Percentiles rank a stretch among this genome's conserved stretches.
These are phyloP conservation scores for Eustalomyia histrio DNA, from an alignment of 2,888 invertebrate species.

Conservation along the genomic window DNA sequence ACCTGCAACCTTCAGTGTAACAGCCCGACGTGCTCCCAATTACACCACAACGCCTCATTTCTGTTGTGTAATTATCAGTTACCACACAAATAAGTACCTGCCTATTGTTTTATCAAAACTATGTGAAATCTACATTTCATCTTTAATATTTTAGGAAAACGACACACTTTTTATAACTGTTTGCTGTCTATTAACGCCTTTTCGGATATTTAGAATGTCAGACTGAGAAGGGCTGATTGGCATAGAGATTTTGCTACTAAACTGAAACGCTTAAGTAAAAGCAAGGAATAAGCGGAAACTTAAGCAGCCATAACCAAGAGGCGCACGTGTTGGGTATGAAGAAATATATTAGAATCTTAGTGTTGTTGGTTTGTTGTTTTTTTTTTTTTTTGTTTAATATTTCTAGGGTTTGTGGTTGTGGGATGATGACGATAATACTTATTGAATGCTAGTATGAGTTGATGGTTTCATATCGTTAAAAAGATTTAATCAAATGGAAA, in stretches of 20 bases:
- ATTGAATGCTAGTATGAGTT: neutral
- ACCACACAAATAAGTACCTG: neutral
- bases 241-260: constrained; percentile 35
- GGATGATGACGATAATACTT: neutral
- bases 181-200: constrained; percentile 44
- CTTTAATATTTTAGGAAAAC: constrained; percentile 6
- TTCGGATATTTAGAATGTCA: constrained; percentile 17
- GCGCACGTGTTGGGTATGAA: constrained; percentile 47
- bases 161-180: constrained; percentile 18
- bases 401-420: constrained; percentile 1
- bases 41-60: no score
- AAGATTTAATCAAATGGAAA: constrained; percentile 76
- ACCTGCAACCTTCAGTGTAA: no score
- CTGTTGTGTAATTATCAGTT: no score
- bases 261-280: constrained; percentile 3
- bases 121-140: constrained; percentile 32
- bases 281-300: constrained; percentile 28
- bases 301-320: constrained; percentile 59
- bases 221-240: constrained; percentile 43
- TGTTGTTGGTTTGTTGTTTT: constrained; percentile 7
- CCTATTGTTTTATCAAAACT: neutral
- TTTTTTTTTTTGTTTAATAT: no score
- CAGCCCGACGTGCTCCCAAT: no score
- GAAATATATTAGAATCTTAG: constrained; percentile 21
- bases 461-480: constrained; percentile 64